Evolutionary conservation across 2,888 invertebrate species (phyloP).

Genomic region (Sinelater perroti): DNA sequence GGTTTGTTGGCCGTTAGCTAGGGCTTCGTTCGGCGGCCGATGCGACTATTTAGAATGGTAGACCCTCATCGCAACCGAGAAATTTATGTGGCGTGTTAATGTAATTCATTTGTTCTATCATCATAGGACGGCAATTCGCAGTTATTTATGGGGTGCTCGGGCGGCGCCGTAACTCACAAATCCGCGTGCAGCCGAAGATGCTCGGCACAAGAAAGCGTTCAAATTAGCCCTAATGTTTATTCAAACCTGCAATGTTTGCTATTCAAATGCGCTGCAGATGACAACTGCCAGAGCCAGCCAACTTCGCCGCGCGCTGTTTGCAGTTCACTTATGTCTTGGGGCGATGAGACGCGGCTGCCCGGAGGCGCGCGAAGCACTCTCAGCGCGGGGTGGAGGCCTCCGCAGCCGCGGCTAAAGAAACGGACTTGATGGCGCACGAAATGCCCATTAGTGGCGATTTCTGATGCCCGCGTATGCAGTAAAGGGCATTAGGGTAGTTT

Average conservation of each 20-base stretch:
- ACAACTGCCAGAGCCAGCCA: conserved; percentile 35
- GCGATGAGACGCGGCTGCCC: no score
- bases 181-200: conserved; percentile 33
- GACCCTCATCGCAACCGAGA: conserved; percentile 4
- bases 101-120: conserved; percentile 41
- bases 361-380: no score
- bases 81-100: conserved; percentile 41
- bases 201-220: conserved; percentile 33
- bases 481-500: conserved; percentile 49
- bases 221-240: conserved; percentile 40
- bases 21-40: no score
- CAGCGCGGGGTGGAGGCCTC: no score
- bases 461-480: conserved; percentile 42
- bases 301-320: conserved; percentile 33
- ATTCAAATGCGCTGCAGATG: conserved; percentile 38
- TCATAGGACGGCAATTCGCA: conserved; percentile 40
- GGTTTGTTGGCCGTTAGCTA: no score
- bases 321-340: conserved; percentile 42
- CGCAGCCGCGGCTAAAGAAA: no score
- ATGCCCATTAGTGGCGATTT: conserved; percentile 46
- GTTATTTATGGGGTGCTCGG: conserved; percentile 39
- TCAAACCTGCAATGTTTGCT: conserved; percentile 37
- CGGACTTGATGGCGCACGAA: no score
- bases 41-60: no score
- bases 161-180: conserved; percentile 32